phyloP scores from a whole-genome alignment of 2,797 vertebrate species.

The Distichodus sexfasciatus region DNA sequence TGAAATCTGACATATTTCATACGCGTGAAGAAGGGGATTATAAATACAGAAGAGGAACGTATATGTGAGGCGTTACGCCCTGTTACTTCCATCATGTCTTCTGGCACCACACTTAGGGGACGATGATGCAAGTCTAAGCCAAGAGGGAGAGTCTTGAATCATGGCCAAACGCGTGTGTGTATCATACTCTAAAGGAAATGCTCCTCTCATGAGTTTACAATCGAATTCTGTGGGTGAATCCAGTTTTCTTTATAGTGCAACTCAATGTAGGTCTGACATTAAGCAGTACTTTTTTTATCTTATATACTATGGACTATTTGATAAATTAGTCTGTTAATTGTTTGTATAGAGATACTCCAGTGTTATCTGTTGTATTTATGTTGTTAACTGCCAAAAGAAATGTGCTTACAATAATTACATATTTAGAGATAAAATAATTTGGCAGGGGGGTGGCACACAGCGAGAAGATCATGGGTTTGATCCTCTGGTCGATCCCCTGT shows the following conservation, averaged over 20 bases:
- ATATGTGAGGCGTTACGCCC: not conserved
- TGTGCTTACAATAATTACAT: too few species aligned
- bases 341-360: too few species aligned
- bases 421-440: too few species aligned
- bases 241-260: slow-evolving; percentile 12
- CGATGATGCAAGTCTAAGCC: slow-evolving; percentile 4
- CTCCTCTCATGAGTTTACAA: slow-evolving; percentile 29
- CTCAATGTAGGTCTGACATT: too few species aligned
- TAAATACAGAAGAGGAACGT: not conserved
- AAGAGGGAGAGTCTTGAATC: not conserved
- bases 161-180: slow-evolving; percentile 10
- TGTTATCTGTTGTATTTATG: too few species aligned
- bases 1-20: not conserved
- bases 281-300: too few species aligned
- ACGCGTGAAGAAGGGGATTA: not conserved
- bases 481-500: too few species aligned
- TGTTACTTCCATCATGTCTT: slow-evolving; percentile 14
- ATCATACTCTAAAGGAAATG: slow-evolving; percentile 20
- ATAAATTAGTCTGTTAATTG: too few species aligned
- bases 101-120: slow-evolving; percentile 1
- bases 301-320: too few species aligned
- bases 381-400: too few species aligned
- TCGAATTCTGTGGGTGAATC: slow-evolving; percentile 14
- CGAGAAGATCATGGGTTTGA: too few species aligned
- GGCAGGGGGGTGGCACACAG: too few species aligned